Percentiles rank a stretch among this genome's conserved stretches.
phyloP scores from a whole-genome alignment of 2,113 vertebrate species.

The Chauna torquata region DNA sequence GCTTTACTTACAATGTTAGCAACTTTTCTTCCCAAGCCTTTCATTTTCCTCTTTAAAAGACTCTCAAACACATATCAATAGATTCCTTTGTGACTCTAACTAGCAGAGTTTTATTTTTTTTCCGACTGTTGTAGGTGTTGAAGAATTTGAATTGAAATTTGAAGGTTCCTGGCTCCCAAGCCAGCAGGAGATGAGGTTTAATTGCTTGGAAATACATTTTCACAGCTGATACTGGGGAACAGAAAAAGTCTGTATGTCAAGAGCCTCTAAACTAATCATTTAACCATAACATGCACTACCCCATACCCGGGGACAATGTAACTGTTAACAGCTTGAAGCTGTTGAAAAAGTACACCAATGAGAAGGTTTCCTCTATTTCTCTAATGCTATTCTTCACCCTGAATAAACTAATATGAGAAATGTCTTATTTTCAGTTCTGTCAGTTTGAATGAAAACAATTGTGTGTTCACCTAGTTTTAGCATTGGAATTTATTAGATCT shows the following conservation, averaged over 20 bases:
- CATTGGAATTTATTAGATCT: slow-evolving; percentile 63
- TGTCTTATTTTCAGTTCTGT: slow-evolving; percentile 60
- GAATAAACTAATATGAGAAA: slow-evolving; percentile 68
- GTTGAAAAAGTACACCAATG: slow-evolving; percentile 68
- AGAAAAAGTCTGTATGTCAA: slow-evolving; percentile 76
- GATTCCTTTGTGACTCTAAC: slow-evolving; percentile 75
- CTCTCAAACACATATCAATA: slow-evolving; percentile 70
- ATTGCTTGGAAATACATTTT: slow-evolving; percentile 83
- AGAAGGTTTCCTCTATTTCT: slow-evolving; percentile 62
- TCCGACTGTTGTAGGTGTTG: slow-evolving; percentile 70
- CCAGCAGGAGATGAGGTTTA: slow-evolving; percentile 79
- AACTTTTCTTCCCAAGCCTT: slow-evolving; percentile 11
- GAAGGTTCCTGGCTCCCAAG: slow-evolving; percentile 75
- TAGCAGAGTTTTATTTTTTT: slow-evolving; percentile 42
- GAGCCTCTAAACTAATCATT: slow-evolving; percentile 77
- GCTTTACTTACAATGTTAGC: slow-evolving; percentile 59
- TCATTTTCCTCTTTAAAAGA: slow-evolving; percentile 50
- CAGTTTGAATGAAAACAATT: slow-evolving; percentile 60
- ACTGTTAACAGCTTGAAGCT: slow-evolving; percentile 78
- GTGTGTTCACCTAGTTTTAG: slow-evolving; percentile 48
- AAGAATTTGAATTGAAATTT: slow-evolving; percentile 80
- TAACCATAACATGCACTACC: slow-evolving; percentile 72
- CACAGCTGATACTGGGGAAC: slow-evolving; percentile 76
- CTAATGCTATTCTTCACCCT: slow-evolving; percentile 59
- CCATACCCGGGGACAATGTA: slow-evolving; percentile 70